phyloP scores from a whole-genome alignment of 2,113 vertebrate genomes.

The Arizona elegans region DNA sequence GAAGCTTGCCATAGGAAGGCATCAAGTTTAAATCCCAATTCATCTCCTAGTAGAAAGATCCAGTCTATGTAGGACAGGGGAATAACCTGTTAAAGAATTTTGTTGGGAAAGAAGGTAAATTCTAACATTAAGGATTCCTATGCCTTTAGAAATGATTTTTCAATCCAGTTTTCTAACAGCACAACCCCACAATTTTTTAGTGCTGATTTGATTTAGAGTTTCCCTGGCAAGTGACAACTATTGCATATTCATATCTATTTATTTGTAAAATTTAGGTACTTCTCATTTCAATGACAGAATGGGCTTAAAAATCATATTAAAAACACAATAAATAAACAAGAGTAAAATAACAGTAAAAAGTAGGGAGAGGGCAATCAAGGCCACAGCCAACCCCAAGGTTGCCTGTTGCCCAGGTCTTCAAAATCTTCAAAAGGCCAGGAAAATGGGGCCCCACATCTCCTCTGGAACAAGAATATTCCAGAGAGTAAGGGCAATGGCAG shows the following conservation, averaged over 20 bases:
- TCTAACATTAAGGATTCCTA: slow-evolving; percentile 48
- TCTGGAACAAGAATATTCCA: not conserved
- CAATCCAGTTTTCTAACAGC: slow-evolving; percentile 30
- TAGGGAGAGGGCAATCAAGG: not conserved
- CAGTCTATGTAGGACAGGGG: slow-evolving; percentile 50
- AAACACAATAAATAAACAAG: not conserved
- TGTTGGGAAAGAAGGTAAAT: slow-evolving; percentile 44
- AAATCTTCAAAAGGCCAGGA: not conserved
- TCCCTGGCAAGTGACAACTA: slow-evolving; percentile 1
- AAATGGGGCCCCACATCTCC: not conserved
- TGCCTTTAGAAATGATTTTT: slow-evolving; percentile 30
- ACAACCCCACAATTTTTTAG: slow-evolving; percentile 27
- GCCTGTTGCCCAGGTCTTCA: not conserved
- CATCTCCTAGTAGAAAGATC: slow-evolving; percentile 57
- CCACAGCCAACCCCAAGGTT: not conserved
- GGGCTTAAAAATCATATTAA: not conserved
- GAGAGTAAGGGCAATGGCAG: not conserved
- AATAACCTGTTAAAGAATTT: slow-evolving; percentile 52
- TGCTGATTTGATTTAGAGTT: slow-evolving; percentile 37
- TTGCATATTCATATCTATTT: not conserved
- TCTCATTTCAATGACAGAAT: not conserved
- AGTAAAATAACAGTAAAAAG: not conserved
- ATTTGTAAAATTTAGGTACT: not conserved
- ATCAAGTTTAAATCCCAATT: slow-evolving; percentile 71
- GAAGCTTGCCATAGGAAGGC: slow-evolving; percentile 69